A percentile compares a stretch with the other conserved stretches of the same genome.
Evolutionary conservation across 2,888 invertebrate species (phyloP).

Genomic region (Psylliodes chrysocephalus): DNA sequence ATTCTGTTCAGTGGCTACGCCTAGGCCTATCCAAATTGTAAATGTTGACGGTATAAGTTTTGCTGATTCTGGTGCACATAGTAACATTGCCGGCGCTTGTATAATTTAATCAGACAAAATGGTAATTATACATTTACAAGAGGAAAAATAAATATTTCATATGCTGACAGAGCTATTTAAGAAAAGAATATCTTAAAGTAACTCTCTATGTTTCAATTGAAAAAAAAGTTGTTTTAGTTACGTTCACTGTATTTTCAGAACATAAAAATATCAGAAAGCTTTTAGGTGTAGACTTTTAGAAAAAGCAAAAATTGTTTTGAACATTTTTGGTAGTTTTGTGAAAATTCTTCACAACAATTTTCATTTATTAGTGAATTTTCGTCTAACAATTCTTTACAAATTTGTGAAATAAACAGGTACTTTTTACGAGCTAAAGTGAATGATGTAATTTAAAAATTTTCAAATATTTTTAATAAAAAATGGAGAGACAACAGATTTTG

Average conservation of each 20-base stretch:
- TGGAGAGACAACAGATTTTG: constrained; percentile 4
- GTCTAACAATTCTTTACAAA: no score
- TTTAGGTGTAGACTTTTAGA: constrained; percentile 5
- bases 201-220: neutral
- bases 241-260: no score
- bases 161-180: neutral
- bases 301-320: constrained; percentile 14
- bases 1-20: no score
- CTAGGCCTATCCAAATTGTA: neutral
- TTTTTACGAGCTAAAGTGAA: constrained; percentile 1
- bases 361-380: no score
- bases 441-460: neutral
- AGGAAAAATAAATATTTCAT: no score
- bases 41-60: constrained; percentile 1
- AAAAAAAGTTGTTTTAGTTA: neutral
- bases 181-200: neutral
- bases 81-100: constrained; percentile 4
- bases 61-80: constrained; percentile 9
- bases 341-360: neutral
- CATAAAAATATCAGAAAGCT: constrained; percentile 5
- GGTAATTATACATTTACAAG: no score
- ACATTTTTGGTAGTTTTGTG: constrained; percentile 12
- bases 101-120: no score
- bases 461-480: neutral
- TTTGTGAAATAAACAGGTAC: no score